Evolutionary conservation across 1,140 invertebrate species (phyloP), one percentile per base, ranked within the genome.

Genomic region (Brachionus rotundiformis): DNA sequence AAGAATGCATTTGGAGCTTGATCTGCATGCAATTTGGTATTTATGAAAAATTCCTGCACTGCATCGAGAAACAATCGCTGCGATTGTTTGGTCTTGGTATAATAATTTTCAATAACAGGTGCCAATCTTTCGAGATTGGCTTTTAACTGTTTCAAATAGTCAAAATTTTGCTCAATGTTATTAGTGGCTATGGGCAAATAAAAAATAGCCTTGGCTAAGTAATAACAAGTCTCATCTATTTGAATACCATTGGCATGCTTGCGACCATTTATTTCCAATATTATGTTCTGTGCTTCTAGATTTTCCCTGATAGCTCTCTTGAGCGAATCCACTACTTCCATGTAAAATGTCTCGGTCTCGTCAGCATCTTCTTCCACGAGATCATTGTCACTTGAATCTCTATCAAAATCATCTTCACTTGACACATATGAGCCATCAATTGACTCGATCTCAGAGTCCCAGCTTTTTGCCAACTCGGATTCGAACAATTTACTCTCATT

Each of bases 201-300:
- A 27, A 79, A 41, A 54, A 79, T 31, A 33, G 76, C 44, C 25
- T 79, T 54, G 31, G 47, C 76, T 3, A 79, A 41, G 47, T 29
- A 79, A 63, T 59, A 79, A 41, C 76, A 59, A 19, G 54, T 27
- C 11, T 79, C 76, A 25, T 79, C 76, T 33, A 79, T 79, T 79
- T 79, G 76, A 79, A 79, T 79, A 25, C 59, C 59, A 41, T 79
- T 79, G 0, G 76, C 76, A 19, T 79, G 76, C 23, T 79, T 79
- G 16, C 76, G 29, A 19, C 44, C 49, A 31, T 79, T 79, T 59
- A 59, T 63, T 79, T 79, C 76, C 23, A 79, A 41, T n/a, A 79
- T 59, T n/a, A 79, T 39, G 8, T 79, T 79, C 27, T 47, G 27
- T 4, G 76, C n/a, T 19, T 79, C 76, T 27, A 39, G 6, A 39